phyloP scores from a whole-genome alignment of 2,888 invertebrate genomes.

The Synergus japonicus region DNA sequence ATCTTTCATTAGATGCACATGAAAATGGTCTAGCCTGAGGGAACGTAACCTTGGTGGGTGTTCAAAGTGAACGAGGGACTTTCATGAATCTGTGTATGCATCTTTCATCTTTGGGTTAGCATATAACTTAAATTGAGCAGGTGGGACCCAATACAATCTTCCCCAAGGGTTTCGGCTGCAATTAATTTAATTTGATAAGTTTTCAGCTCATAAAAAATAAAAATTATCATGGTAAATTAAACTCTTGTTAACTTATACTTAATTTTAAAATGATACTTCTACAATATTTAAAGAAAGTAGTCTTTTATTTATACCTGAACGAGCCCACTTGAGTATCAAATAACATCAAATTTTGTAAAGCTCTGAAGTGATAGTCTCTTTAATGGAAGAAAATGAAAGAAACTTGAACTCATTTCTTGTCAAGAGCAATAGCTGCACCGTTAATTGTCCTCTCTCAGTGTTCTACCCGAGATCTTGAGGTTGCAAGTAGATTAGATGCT shows the following conservation, averaged over 20 bases:
- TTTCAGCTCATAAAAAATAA: neutral
- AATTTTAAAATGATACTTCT: too few relatives aligned
- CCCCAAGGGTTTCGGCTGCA: neutral
- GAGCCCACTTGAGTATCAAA: too few relatives aligned
- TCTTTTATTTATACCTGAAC: too few relatives aligned
- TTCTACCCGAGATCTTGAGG: neutral
- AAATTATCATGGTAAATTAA: neutral
- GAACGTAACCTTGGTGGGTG: constrained; percentile 46
- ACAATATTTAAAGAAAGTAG: too few relatives aligned
- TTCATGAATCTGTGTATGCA: constrained; percentile 31
- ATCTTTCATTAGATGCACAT: constrained; percentile 25
- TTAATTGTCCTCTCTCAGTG: constrained; percentile 6
- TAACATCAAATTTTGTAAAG: too few relatives aligned
- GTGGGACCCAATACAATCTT: constrained; percentile 7
- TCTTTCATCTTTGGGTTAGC: neutral
- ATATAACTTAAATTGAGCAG: neutral
- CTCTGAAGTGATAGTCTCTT: too few relatives aligned
- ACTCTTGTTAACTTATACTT: too few relatives aligned
- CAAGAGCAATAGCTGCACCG: neutral
- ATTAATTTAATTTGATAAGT: neutral
- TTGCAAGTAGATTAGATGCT: constrained; percentile 33
- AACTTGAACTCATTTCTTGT: neutral
- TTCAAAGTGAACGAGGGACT: constrained; percentile 18
- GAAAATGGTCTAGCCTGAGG: constrained; percentile 45
- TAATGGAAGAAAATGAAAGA: neutral